Evolutionary conservation across 2,888 invertebrate genomes (phyloP), one percentile per base, ranked within the genome.

Genomic region (Lochmaea crataegi): DNA sequence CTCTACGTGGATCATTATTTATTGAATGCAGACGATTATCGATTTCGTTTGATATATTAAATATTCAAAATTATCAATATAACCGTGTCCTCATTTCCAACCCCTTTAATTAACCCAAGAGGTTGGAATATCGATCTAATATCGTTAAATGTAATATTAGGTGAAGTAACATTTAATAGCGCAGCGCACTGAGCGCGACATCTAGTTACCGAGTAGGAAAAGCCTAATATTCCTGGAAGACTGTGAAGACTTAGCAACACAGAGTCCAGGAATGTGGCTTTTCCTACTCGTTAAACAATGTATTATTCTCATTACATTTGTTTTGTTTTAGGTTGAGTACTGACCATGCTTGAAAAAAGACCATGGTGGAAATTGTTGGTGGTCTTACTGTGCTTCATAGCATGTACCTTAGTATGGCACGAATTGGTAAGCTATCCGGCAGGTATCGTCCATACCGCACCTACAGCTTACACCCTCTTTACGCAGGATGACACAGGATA

Each of bases 261-360:
- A n/a, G n/a, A n/a, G n/a, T n/a, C n/a, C n/a, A n/a, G n/a, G n/a
- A n/a, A n/a, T n/a, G n/a, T n/a, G n/a, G n/a, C n/a, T n/a, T n/a
- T n/a, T n/a, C n/a, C n/a, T n/a, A n/a, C n/a, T n/a, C n/a, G n/a
- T n/a, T n/a, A n/a, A n/a, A n/a, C n/a, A n/a, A n/a, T n/a, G n/a
- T n/a, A n/a, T n/a, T n/a, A n/a, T n/a, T 22, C 38, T 26, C 12
- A 26, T 26, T 9, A 57, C 42, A 42, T 51, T 65, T 70, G 32
- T 72, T 72, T 70, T 67, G 56, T 78, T 76, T 18, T 71, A 78
- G 78, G 75, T 74, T 75, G 75, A 74, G 14, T 58, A 48, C 68
- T 77, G 78, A 80, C 79, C 65, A 82, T 82, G 82, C 74, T 80
- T 72, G 80, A 81, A 69, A 82, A 77, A 77, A 75, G 80, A 71